Percentiles rank a stretch among this genome's conserved stretches.
Evolutionary conservation across 2,888 invertebrate species (phyloP).

Genomic region (Acanthosepion pharaonis): DNA sequence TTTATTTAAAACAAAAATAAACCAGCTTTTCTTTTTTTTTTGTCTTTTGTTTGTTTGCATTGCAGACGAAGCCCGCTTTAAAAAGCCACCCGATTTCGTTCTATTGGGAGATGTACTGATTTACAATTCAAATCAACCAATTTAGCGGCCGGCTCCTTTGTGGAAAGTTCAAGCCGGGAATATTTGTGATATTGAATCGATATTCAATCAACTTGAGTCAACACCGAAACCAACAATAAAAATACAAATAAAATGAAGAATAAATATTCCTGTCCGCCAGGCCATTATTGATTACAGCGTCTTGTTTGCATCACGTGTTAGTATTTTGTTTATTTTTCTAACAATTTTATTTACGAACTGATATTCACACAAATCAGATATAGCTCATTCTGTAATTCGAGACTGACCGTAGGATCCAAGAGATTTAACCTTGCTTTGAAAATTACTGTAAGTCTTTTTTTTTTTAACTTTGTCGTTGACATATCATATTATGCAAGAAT

Average conservation of each 20-base stretch:
- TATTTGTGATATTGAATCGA: not conserved
- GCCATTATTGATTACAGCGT: not conserved
- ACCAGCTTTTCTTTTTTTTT: not conserved
- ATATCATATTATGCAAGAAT: no score
- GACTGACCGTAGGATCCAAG: no score
- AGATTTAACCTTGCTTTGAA: no score
- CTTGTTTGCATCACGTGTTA: not conserved
- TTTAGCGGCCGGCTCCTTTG: not conserved
- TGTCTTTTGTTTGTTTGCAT: not conserved
- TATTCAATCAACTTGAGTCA: slow-evolving; percentile 33
- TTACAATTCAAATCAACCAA: slow-evolving; percentile 33
- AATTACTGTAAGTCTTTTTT: no score
- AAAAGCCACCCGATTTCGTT: not conserved
- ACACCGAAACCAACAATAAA: not conserved
- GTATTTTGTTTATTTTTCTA: not conserved
- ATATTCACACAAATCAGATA: no score
- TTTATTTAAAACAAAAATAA: no score
- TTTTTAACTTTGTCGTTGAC: no score
- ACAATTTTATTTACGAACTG: no score
- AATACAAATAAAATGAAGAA: not conserved
- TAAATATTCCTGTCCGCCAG: not conserved
- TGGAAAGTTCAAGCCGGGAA: not conserved
- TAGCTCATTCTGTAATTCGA: no score
- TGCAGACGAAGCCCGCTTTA: not conserved
- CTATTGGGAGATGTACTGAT: slow-evolving; percentile 13